phyloP scores from a whole-genome alignment of 2,113 vertebrate species.

The Pangasianodon hypophthalmus region DNA sequence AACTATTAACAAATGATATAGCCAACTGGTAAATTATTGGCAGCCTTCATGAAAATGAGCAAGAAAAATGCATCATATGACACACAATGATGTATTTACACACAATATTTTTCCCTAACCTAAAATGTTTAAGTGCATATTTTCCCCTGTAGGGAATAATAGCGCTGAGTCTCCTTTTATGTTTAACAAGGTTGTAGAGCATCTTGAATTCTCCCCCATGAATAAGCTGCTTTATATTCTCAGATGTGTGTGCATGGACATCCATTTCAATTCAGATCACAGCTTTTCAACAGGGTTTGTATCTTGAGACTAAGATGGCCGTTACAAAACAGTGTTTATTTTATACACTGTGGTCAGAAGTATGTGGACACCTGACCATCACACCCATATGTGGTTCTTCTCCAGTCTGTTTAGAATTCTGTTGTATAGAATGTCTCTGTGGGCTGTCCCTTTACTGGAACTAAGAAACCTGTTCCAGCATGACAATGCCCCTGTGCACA shows the following conservation, averaged over 20 bases:
- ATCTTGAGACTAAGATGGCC: background rate
- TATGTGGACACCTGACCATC: background rate
- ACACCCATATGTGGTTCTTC: background rate
- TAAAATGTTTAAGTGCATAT: background rate
- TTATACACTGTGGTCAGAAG: background rate
- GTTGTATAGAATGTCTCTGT: too few species aligned
- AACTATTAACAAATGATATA: background rate
- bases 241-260: background rate
- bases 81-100: background rate
- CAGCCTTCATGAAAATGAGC: background rate
- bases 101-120: too few species aligned
- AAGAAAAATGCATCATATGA: background rate
- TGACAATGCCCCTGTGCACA: too few species aligned
- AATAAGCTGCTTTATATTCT: background rate
- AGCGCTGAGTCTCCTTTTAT: background rate
- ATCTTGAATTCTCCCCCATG: too few species aligned
- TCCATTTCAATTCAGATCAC: background rate
- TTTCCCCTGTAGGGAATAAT: background rate
- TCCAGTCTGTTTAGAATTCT: too few species aligned
- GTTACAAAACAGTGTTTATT: background rate
- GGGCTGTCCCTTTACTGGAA: too few species aligned
- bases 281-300: background rate
- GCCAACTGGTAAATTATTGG: background rate
- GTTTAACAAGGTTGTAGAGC: background rate
- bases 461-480: too few species aligned